A percentile compares a stretch with the other conserved stretches of the same genome.
These are phyloP conservation scores for Hypomecis punctinalis DNA, from an alignment of 2,888 invertebrate species.

Conservation along the genomic window DNA sequence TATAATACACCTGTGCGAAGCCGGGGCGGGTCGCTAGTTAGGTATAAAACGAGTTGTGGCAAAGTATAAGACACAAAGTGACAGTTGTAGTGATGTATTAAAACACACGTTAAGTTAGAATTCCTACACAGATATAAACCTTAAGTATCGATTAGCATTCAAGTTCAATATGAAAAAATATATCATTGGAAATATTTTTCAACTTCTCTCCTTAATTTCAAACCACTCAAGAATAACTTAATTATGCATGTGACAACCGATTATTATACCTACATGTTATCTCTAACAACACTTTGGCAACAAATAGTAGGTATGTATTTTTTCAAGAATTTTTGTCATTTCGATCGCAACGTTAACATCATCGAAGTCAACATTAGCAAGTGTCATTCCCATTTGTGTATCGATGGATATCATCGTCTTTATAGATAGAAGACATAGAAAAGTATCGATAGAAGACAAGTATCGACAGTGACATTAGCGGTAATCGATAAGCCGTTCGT, in stretches of 20 bases:
- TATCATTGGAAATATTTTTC: slow-evolving; percentile 84
- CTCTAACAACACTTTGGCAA: slow-evolving; percentile 85
- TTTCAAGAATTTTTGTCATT: slow-evolving; percentile 60
- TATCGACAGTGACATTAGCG: slow-evolving; percentile 55
- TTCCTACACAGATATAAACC: slow-evolving; percentile 83
- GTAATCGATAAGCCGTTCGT: slow-evolving; percentile 57
- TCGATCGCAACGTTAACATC: slow-evolving; percentile 73
- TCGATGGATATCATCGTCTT: slow-evolving; percentile 71
- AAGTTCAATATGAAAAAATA: slow-evolving; percentile 85
- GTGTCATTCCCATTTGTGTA: slow-evolving; percentile 59
- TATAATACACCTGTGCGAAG: too few relatives aligned
- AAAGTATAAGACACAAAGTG: slow-evolving; percentile 48
- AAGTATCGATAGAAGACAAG: slow-evolving; percentile 70
- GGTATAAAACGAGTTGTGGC: background rate
- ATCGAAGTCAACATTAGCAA: slow-evolving; percentile 71
- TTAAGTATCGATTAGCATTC: slow-evolving; percentile 83
- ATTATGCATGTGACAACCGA: slow-evolving; percentile 84
- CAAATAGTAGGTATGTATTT: slow-evolving; percentile 72
- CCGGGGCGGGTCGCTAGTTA: too few relatives aligned
- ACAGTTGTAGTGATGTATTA: slow-evolving; percentile 70
- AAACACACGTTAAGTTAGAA: slow-evolving; percentile 82
- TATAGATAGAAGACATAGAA: slow-evolving; percentile 73
- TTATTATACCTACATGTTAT: slow-evolving; percentile 81
- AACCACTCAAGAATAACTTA: slow-evolving; percentile 83
- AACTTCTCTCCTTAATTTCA: slow-evolving; percentile 81